Conservation (phyloP, 1,140 invertebrate species). For the Zeugodacus cucurbitae region DNA sequence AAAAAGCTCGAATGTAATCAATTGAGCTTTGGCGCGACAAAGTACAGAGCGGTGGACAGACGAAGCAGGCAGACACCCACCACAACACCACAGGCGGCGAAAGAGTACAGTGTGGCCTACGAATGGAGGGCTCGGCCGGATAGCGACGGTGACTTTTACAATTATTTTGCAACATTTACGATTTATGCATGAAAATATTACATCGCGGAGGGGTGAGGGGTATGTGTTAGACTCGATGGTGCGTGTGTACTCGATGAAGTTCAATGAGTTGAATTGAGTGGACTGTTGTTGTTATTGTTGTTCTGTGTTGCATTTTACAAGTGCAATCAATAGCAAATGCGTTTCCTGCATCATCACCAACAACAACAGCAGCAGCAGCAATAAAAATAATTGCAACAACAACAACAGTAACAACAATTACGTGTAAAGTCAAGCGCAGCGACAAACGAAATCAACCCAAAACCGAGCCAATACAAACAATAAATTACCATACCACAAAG, state of each 20-base stretch:
- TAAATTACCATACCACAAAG: constrained; percentile 23
- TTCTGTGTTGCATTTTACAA: background rate
- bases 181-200: background rate
- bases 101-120: background rate
- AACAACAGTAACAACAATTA: background rate
- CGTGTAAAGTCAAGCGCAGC: background rate
- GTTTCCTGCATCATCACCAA: constrained; percentile 7
- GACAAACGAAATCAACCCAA: background rate
- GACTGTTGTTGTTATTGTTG: background rate
- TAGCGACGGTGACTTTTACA: background rate
- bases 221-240: background rate
- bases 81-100: background rate
- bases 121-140: background rate
- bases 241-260: background rate
- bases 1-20: background rate
- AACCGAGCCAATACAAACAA: constrained; percentile 26
- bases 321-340: background rate
- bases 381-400: background rate
- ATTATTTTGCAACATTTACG: background rate
- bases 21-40: background rate
- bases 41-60: background rate
- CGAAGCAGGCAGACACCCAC: background rate
- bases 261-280: constrained; percentile 3
- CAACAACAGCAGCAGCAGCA: background rate
- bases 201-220: too few relatives aligned